Evolutionary conservation across 2,888 invertebrate genomes (phyloP).

Genomic region (Emmelina monodactyla): DNA sequence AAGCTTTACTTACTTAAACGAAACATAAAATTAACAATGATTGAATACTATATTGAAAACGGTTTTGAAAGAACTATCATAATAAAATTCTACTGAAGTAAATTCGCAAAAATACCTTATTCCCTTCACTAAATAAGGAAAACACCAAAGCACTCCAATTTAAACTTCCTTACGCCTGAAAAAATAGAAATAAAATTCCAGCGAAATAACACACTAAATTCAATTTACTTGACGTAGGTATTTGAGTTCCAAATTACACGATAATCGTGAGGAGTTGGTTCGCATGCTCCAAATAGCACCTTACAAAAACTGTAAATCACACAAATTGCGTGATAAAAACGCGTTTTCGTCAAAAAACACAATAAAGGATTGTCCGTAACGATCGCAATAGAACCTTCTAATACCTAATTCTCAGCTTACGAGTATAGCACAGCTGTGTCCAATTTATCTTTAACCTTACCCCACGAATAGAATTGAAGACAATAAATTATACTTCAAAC

Average conservation of each 20-base stretch:
- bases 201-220: too few species aligned
- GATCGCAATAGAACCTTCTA: slow-evolving; percentile 24
- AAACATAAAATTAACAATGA: slow-evolving; percentile 1
- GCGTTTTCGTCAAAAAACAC: neutral
- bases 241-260: neutral
- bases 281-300: neutral
- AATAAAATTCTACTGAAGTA: too few species aligned
- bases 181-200: too few species aligned
- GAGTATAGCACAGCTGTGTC: slow-evolving; percentile 56
- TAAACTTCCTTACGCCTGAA: too few species aligned
- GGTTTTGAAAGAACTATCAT: too few species aligned
- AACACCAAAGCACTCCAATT: too few species aligned
- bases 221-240: neutral
- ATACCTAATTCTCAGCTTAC: slow-evolving; percentile 56
- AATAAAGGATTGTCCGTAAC: neutral
- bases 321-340: neutral
- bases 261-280: neutral
- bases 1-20: neutral
- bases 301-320: neutral
- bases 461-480: slow-evolving; percentile 58
- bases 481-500: slow-evolving; percentile 64
- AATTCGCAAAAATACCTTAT: too few species aligned
- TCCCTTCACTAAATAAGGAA: too few species aligned
- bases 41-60: too few species aligned
- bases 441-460: slow-evolving; percentile 58